A percentile compares a stretch with the other conserved stretches of the same genome.
Conservation (phyloP, 2,113 vertebrate species). For the Telmatochromis sp. region DNA sequence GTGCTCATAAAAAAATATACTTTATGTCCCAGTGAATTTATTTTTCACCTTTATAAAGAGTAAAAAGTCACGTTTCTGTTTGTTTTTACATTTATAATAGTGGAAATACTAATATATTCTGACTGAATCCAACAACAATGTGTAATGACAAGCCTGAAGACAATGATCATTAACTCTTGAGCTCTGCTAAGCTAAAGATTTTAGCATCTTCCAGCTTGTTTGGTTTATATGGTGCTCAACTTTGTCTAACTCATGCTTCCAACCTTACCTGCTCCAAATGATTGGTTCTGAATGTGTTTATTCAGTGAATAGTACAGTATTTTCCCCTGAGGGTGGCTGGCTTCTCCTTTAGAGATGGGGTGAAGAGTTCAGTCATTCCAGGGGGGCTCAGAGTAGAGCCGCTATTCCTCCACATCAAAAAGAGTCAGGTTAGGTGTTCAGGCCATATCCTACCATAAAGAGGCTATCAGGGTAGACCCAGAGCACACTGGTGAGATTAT, state of each 20-base stretch:
- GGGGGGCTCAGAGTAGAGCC: background rate
- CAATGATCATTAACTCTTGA: background rate
- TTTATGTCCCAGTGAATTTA: conserved; percentile 5
- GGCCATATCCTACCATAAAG: background rate
- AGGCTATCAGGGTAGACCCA: background rate
- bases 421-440: background rate
- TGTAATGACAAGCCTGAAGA: background rate
- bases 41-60: background rate
- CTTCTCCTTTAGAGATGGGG: background rate
- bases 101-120: background rate
- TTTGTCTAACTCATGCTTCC: background rate
- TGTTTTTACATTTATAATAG: background rate
- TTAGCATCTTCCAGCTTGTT: background rate
- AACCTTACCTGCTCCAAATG: background rate
- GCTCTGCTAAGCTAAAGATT: background rate
- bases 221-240: background rate
- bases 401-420: background rate
- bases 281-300: background rate
- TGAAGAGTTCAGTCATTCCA: background rate
- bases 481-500: background rate
- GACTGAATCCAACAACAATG: background rate
- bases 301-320: background rate
- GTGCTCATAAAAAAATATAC: background rate
- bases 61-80: background rate
- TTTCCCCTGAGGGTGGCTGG: background rate